These are phyloP conservation scores for Daktulosphaira vitifoliae DNA, from an alignment of 1,140 invertebrate species.

Conservation along the genomic window DNA sequence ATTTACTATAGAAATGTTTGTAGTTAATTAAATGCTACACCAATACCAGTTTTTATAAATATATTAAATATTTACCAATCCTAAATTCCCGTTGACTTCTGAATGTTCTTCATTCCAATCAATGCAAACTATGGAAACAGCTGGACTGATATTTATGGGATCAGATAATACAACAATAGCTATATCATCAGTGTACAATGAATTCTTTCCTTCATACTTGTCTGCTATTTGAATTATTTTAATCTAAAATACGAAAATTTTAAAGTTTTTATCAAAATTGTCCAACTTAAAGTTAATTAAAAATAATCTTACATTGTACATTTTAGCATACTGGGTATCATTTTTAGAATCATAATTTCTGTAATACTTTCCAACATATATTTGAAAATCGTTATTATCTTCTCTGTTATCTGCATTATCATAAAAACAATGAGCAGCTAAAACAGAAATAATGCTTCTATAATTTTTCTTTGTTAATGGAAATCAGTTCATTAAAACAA, in stretches of 20 bases:
- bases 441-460: background rate
- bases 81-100: background rate
- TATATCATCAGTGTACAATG: background rate
- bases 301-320: background rate
- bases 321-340: background rate
- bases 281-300: too few species aligned
- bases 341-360: background rate
- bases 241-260: too few species aligned
- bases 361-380: background rate
- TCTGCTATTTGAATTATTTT: too few species aligned
- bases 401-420: background rate
- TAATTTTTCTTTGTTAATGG: background rate
- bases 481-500: too few species aligned
- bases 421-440: constrained; percentile 18
- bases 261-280: too few species aligned
- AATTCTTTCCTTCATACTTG: background rate
- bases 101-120: background rate
- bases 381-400: background rate
- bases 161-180: background rate
- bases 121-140: background rate
- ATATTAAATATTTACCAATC: too few species aligned
- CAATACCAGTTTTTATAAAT: too few species aligned
- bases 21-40: too few species aligned
- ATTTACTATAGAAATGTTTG: too few species aligned
- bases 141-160: background rate